phyloP scores from a whole-genome alignment of 2,113 vertebrate genomes.

The Phrynocephalus versicolor region DNA sequence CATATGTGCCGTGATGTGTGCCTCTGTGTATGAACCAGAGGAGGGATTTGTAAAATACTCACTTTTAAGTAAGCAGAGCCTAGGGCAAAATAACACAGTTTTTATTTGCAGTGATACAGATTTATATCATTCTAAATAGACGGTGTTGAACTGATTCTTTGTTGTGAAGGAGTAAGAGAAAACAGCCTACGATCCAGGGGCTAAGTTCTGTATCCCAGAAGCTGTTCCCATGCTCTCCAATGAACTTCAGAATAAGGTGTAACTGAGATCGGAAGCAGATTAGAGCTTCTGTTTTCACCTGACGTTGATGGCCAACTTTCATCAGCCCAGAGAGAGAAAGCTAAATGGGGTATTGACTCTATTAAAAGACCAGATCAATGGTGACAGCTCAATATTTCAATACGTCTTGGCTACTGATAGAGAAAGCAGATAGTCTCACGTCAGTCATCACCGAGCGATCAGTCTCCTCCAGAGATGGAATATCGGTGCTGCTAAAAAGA shows the following conservation, averaged over 20 bases:
- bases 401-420: conserved; percentile 40
- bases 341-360: conserved; percentile 29
- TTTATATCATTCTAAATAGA: background rate
- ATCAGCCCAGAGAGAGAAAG: conserved; percentile 8
- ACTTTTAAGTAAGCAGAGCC: background rate
- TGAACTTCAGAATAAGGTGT: background rate
- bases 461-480: background rate
- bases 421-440: conserved; percentile 12
- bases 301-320: background rate
- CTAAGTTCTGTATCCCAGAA: no score
- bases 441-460: no score
- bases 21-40: background rate
- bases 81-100: background rate
- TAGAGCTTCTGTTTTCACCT: fast-evolving
- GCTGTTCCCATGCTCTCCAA: background rate
- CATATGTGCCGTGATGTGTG: background rate
- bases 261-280: background rate
- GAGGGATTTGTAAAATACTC: background rate
- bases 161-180: background rate
- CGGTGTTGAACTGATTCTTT: background rate
- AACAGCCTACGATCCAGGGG: background rate
- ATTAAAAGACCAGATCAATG: conserved; percentile 38
- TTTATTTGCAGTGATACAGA: no score
- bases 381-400: conserved; percentile 47
- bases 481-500: background rate